Conservation (phyloP, 2,888 invertebrate genomes). For the Rhopalosiphum nymphaeae region DNA sequence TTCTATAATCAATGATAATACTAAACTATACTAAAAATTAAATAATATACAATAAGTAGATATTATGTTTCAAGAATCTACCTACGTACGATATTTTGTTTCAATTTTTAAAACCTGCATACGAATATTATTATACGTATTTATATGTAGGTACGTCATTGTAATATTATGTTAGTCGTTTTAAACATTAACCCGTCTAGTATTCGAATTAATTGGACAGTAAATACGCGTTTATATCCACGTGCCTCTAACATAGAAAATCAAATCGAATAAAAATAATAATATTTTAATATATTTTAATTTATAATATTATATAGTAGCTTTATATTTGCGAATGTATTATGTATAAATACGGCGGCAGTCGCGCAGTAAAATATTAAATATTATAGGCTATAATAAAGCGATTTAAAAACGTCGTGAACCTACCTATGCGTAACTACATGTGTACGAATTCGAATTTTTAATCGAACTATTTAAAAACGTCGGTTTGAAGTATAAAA, state of each 20-base stretch:
- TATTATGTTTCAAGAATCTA: neutral
- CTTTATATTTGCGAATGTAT: neutral
- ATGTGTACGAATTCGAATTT: neutral
- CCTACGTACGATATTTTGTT: neutral
- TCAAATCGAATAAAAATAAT: neutral
- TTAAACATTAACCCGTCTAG: neutral
- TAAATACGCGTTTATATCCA: neutral
- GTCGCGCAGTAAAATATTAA: neutral
- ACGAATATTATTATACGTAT: neutral
- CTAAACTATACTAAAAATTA: too few species aligned
- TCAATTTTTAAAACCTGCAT: neutral
- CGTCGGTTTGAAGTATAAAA: neutral
- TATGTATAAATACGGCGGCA: neutral
- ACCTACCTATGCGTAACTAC: neutral
- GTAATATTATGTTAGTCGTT: neutral
- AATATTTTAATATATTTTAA: neutral
- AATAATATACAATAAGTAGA: too few species aligned
- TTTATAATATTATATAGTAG: neutral
- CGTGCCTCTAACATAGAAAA: neutral
- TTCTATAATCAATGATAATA: too few species aligned
- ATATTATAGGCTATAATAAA: neutral
- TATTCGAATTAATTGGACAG: neutral
- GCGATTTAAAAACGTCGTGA: neutral
- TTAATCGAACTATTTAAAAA: neutral
- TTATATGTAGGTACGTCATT: neutral